Conservation (phyloP, 2,113 vertebrate species). For the Oncorhynchus mykiss region DNA sequence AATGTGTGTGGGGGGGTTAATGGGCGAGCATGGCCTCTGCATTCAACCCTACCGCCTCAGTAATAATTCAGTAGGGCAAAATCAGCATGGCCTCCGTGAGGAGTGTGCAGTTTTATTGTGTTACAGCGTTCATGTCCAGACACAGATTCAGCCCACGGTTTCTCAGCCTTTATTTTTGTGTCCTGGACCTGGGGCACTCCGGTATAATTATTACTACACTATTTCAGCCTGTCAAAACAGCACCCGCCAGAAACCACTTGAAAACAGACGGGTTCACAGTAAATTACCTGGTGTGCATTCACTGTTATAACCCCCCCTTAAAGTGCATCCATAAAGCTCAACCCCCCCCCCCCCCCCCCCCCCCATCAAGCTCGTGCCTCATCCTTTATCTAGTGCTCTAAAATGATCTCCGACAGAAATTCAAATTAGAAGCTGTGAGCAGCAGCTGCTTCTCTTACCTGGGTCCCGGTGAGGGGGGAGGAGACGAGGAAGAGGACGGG, state of each 20-base stretch:
- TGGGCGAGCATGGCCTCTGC: neutral
- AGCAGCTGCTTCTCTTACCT: conserved; percentile 48
- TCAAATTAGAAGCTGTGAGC: neutral
- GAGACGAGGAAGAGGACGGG: conserved; percentile 73
- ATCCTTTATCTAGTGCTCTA: too few relatives aligned
- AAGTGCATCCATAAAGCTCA: too few relatives aligned
- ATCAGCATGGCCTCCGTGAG: neutral
- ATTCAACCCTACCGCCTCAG: neutral
- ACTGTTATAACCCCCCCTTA: neutral
- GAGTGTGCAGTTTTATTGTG: neutral
- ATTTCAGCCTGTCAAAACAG: neutral
- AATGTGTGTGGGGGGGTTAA: too few relatives aligned
- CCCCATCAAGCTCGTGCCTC: too few relatives aligned
- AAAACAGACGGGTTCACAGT: neutral
- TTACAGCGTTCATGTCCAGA: neutral
- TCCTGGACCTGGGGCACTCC: neutral
- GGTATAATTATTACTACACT: neutral
- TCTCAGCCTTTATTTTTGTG: neutral
- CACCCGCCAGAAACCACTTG: neutral
- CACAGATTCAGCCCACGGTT: neutral
- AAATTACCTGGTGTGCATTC: neutral
- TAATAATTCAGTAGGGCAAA: neutral
- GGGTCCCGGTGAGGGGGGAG: conserved; percentile 57
- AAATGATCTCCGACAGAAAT: neutral
- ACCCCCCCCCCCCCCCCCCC: too few relatives aligned